Evolutionary conservation across 2,888 invertebrate species (phyloP), one percentile per base, ranked within the genome.

Genomic region (Temnothorax rugatulus): DNA sequence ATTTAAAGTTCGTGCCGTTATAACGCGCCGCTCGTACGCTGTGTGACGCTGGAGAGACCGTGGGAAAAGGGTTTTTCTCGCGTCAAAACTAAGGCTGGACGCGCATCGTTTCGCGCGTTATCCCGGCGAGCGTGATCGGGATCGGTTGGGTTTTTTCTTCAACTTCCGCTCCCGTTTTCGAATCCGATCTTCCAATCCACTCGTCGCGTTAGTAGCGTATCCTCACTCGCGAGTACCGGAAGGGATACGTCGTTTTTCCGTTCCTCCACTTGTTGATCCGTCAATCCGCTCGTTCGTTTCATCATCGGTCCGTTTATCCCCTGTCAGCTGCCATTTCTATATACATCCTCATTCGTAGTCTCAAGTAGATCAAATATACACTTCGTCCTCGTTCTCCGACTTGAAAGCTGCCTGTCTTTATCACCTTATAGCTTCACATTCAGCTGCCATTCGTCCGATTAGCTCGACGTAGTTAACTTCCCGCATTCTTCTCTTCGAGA

Each of bases 1-100:
- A 81, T 81, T 71, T 81, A 29, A 59, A 81, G 79, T 29, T 21
- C 5, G 38, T 59, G 15, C 38, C 71, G 57, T 71, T 47, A 71
- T 59, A 59, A 59, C 50, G 47, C 63, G 63, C n/a, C 50, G 50
- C 52, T 38, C 21, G 54, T 59, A 25, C 2, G 13, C 29, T 29
- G 29, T 38, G 38, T 57, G 41, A 69, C n/a, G 57, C 57, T 44
- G 34, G 29, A 11, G 34, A 76, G 21, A 54, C 66, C 13, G 21
- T 63, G 13, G 34, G 9, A 38, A 68, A 54, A 47, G 47, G 13
- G 15, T 34, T 15, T 47, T 59, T 18, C 11, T 11, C 4, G 21
- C 18, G 59, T 79, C 47, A 21, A 38, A 15, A 71, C 13, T 57
- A 71, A 79, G 47, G 59, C 71, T 38, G 47, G 13, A 71, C 25